Percentiles rank a stretch among this genome's conserved stretches.
phyloP scores from a whole-genome alignment of 2,797 vertebrate species.

The Pempheris klunzingeri region DNA sequence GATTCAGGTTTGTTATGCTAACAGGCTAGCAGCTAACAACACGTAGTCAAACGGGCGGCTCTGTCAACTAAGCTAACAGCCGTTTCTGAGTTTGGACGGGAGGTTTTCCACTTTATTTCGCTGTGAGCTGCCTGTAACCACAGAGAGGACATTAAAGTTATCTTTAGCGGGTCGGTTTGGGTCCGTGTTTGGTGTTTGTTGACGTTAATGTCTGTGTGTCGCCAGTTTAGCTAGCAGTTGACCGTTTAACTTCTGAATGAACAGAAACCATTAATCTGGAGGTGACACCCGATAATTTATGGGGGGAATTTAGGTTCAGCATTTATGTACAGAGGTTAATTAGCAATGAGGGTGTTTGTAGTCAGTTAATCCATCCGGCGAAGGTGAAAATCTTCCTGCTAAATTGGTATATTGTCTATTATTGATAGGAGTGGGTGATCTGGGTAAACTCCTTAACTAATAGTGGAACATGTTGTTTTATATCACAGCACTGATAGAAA shows the following conservation, averaged over 20 bases:
- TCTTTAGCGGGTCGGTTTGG: no score
- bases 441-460: no score
- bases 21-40: conserved; percentile 59
- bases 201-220: background rate
- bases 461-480: no score
- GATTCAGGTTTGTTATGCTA: conserved; percentile 86
- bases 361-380: no score
- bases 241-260: background rate
- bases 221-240: background rate
- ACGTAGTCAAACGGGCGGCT: conserved; percentile 9
- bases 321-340: no score
- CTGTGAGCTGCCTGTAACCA: accelerated
- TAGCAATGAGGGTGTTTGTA: no score
- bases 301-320: background rate
- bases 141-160: accelerated
- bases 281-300: no score
- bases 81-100: background rate
- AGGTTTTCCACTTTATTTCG: background rate
- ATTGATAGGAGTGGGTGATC: no score
- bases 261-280: background rate
- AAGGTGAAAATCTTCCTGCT: no score
- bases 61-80: conserved; percentile 5
- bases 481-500: no score
- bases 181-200: background rate
- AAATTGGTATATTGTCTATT: no score